Base-by-base conservation (phyloP, 2,113 vertebrate genomes). In the Notarius lentiginosus region DNA sequence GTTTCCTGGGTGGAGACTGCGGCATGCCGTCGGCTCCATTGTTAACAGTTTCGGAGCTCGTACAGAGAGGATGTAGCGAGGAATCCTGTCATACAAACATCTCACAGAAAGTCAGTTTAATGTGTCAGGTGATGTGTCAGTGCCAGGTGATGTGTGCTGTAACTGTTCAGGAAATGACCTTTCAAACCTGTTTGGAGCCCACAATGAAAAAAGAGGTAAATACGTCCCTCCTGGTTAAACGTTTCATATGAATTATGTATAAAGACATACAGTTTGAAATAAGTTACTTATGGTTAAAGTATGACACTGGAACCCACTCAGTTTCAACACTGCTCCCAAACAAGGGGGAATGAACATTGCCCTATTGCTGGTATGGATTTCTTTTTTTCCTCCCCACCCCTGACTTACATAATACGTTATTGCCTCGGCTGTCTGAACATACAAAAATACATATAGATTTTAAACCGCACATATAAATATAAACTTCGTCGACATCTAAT, bases 361-460 rank as follows among this genome's bases (percentile, higher is more conserved):
- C n/a, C 53, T 18, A 17, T 53, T 83, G 66, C 65, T 75, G 22
- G 27, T 89, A 93, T 92, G 84, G 91, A 92, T 92, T 92, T 92
- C 88, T 88, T 56, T 41, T 41, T 41, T 41, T 4, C 34, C 41
- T 41, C 41, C 41, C 41, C 34, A 53, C 49, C 72, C 9, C 30
- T 55, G 73, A 75, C 49, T 88, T 89, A 82, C 87, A 41, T 90
- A 84, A 92, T 90, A 88, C 88, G 73, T 88, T 90, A 91, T 88
- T 84, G 79, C 84, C 84, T 82, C 88, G 65, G 27, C 88, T 91
- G 85, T 84, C 88, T 86, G 72, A 80, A 85, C 83, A 56, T 83
- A 75, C 91, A 92, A 30, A 30, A 30, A 80, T 92, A 87, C 90
- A 90, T 90, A 90, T 90, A 91, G 86, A 53, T 82, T 79, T 76